phyloP scores from a whole-genome alignment of 2,797 vertebrate species.

The Arrhamphus sclerolepis region DNA sequence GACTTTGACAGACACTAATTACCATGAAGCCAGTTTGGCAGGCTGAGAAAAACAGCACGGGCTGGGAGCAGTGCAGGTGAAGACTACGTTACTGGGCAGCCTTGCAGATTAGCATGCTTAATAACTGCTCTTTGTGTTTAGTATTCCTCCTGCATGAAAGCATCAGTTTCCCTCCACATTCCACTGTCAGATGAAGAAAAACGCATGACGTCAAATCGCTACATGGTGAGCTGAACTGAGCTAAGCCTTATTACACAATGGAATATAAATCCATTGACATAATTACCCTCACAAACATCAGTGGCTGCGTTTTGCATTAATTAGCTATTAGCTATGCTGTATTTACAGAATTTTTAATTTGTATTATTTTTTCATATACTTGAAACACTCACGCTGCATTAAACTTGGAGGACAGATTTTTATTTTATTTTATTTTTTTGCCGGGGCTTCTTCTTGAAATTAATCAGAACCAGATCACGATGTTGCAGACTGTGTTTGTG shows the following conservation, averaged over 20 bases:
- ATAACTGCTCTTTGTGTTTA: constrained; percentile 27
- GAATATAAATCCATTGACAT: constrained; percentile 50
- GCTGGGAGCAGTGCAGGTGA: constrained; percentile 55
- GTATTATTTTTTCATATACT: no score
- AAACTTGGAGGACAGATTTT: constrained; percentile 33
- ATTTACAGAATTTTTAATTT: not conserved
- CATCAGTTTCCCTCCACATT: constrained; percentile 40
- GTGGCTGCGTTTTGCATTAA: constrained; percentile 29
- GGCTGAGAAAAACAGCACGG: constrained; percentile 49
- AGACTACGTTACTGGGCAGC: constrained; percentile 39
- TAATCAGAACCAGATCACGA: not conserved
- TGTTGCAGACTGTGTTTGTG: constrained; percentile 56
- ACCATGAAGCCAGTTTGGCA: constrained; percentile 71
- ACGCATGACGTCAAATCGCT: constrained; percentile 54
- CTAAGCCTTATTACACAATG: constrained; percentile 47
- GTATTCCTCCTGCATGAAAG: constrained; percentile 27
- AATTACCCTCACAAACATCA: constrained; percentile 30
- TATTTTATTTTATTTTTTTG: no score
- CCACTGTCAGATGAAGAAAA: constrained; percentile 38
- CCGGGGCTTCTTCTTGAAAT: constrained; percentile 34
- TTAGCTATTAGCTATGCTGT: constrained; percentile 23
- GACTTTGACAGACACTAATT: constrained; percentile 80
- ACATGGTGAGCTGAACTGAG: constrained; percentile 35
- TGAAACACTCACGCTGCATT: constrained; percentile 11
- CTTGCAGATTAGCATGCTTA: constrained; percentile 45